These are phyloP conservation scores for Drosophila albomicans DNA, from an alignment of 1,140 invertebrate genomes.

Conservation along the genomic window DNA sequence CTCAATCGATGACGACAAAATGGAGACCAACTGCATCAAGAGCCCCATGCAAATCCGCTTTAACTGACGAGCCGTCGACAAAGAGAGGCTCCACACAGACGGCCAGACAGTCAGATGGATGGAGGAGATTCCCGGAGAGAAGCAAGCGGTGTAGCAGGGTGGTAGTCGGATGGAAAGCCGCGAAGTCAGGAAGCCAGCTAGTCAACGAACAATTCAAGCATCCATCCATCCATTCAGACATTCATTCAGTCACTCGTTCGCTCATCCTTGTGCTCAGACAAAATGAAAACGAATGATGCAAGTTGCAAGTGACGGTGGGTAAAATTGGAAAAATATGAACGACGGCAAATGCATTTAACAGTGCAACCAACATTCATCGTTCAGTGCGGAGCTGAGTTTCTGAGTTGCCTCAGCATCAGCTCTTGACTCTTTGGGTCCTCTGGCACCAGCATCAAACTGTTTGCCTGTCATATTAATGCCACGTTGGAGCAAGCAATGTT, in stretches of 20 bases:
- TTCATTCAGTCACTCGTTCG: constrained; percentile 51
- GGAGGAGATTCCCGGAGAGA: background rate
- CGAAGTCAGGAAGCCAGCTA: constrained; percentile 37
- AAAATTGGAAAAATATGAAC: constrained; percentile 40
- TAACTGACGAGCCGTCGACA: too few relatives aligned
- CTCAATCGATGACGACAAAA: too few relatives aligned
- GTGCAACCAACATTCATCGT: constrained; percentile 4
- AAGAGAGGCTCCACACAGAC: constrained; percentile 18
- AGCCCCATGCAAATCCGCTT: constrained; percentile 48
- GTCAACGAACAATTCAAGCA: constrained; percentile 30
- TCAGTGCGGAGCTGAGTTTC: background rate
- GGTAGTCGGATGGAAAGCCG: constrained; percentile 24
- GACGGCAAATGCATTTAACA: constrained; percentile 44
- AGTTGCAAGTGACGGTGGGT: constrained; percentile 46
- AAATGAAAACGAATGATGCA: constrained; percentile 65
- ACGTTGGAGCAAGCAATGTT: background rate
- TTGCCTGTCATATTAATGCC: constrained; percentile 34
- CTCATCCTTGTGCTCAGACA: constrained; percentile 46
- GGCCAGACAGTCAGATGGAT: constrained; percentile 16
- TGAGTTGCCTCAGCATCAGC: background rate
- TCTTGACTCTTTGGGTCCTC: constrained; percentile 7
- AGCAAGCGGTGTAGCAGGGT: too few relatives aligned
- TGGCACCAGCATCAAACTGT: constrained; percentile 10
- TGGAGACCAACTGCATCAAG: constrained; percentile 14
- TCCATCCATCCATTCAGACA: constrained; percentile 43